These are phyloP conservation scores for Alloplasta piceator DNA, from an alignment of 2,888 invertebrate genomes.

Conservation along the genomic window DNA sequence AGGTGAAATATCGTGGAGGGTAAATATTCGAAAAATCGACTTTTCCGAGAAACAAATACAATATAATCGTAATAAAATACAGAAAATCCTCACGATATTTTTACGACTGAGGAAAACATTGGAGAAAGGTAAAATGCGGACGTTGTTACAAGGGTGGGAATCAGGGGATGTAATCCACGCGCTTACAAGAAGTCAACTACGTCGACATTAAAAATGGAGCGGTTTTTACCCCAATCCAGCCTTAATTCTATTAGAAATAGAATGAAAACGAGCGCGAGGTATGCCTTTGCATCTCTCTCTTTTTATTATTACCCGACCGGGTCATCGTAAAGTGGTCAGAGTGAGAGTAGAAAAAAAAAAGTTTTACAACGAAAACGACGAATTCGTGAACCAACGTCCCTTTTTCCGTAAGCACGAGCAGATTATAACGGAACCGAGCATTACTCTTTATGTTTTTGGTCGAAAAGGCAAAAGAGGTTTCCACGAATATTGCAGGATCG, in stretches of 20 bases:
- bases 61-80: conserved; percentile 61
- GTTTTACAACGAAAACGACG: conserved; percentile 56
- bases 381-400: not conserved
- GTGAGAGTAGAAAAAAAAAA: conserved; percentile 46
- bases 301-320: conserved; percentile 51
- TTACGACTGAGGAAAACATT: conserved; percentile 60
- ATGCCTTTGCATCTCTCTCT: conserved; percentile 66
- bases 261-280: conserved; percentile 54
- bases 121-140: not conserved
- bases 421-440: conserved; percentile 22
- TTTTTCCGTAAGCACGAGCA: conserved; percentile 22
- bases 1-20: conserved; percentile 29
- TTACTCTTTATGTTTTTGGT: conserved; percentile 1
- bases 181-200: conserved; percentile 70
- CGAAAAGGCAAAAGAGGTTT: conserved; percentile 52
- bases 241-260: conserved; percentile 70
- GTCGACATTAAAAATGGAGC: conserved; percentile 75
- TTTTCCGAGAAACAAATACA: conserved; percentile 44
- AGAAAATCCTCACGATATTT: conserved; percentile 62
- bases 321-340: conserved; percentile 63
- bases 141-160: conserved; percentile 1
- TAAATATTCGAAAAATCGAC: conserved; percentile 7
- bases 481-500: conserved; percentile 50
- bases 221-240: conserved; percentile 72
- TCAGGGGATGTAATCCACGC: conserved; percentile 13